These are phyloP conservation scores for Meleagris gallopavo DNA, from an alignment of 2,113 vertebrate genomes.

Conservation along the genomic window DNA sequence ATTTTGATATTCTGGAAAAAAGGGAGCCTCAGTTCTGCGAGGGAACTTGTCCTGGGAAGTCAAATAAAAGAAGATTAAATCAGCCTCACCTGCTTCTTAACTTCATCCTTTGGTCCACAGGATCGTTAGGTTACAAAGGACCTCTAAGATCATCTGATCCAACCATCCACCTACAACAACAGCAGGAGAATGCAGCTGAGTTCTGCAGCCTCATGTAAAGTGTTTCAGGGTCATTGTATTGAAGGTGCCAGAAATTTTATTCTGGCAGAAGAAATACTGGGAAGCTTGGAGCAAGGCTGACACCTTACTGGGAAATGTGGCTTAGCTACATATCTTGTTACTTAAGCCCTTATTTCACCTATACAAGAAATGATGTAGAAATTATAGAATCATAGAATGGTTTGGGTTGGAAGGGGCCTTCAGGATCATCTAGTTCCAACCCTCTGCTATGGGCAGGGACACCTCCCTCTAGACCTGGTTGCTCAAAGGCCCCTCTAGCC, in stretches of 20 bases:
- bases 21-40: constrained; percentile 3
- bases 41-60: constrained; percentile 2
- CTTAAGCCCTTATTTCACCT: background rate
- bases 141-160: too few species aligned
- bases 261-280: background rate
- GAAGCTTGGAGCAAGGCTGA: background rate
- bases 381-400: too few species aligned
- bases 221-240: background rate
- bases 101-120: background rate
- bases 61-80: background rate
- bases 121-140: too few species aligned
- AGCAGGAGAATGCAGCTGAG: background rate
- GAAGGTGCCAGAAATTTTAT: background rate
- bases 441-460: too few species aligned
- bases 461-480: too few species aligned
- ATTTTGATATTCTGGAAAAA: constrained; percentile 14
- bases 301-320: background rate
- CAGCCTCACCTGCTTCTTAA: background rate
- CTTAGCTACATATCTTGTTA: background rate
- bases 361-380: constrained; percentile 25
- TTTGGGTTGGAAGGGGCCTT: too few species aligned
- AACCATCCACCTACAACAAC: background rate
- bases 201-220: background rate
- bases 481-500: too few species aligned
- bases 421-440: too few species aligned